phyloP scores from a whole-genome alignment of 2,797 vertebrate species.

The Hapalemur alaotrensis region DNA sequence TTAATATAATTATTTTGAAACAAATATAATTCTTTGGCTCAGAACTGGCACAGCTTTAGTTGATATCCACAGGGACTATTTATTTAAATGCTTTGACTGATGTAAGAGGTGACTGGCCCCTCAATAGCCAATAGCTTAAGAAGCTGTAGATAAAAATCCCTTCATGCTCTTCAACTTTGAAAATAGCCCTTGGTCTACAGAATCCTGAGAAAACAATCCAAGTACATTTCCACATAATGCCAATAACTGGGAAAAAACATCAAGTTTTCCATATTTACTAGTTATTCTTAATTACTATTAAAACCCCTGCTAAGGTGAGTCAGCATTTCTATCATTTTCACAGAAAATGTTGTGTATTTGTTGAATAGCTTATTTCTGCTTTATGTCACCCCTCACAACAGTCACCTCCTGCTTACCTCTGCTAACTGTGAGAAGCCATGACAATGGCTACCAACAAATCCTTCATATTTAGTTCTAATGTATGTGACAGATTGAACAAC shows the following conservation, averaged over 20 bases:
- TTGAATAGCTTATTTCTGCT: background rate
- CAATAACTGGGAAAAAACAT: background rate
- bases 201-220: background rate
- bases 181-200: background rate
- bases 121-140: background rate
- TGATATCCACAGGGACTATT: background rate
- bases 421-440: background rate
- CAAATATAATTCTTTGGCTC: constrained; percentile 6
- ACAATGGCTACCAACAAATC: background rate
- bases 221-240: background rate
- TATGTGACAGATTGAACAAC: background rate
- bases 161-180: constrained; percentile 11
- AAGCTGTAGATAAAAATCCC: background rate
- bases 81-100: background rate
- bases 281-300: background rate
- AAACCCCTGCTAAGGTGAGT: background rate
- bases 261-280: background rate
- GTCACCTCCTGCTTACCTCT: background rate
- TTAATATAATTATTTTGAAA: constrained; percentile 33
- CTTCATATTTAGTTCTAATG: background rate
- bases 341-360: background rate
- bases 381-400: background rate
- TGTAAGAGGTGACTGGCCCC: background rate
- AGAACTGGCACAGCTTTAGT: background rate
- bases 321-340: constrained; percentile 12